phyloP scores from a whole-genome alignment of 2,888 invertebrate genomes.

The Drosophila flavopinicola region DNA sequence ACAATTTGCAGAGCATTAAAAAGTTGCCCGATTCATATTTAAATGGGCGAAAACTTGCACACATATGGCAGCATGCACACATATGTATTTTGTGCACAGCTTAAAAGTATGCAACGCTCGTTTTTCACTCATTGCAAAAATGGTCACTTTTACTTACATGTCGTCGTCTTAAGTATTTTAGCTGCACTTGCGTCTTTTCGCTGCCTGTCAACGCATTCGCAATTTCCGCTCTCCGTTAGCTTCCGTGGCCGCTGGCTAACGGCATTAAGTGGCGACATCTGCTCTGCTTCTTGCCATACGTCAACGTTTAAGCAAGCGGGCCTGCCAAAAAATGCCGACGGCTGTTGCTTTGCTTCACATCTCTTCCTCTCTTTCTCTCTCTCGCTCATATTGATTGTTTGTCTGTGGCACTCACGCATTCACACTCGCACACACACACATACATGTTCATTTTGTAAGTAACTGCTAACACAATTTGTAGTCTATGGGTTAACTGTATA shows the following conservation, averaged over 20 bases:
- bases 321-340: slow-evolving; percentile 60
- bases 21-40: slow-evolving; percentile 58
- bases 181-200: slow-evolving; percentile 27
- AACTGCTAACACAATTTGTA: slow-evolving; percentile 60
- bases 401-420: slow-evolving; percentile 32
- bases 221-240: slow-evolving; percentile 74
- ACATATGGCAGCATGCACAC: slow-evolving; percentile 32
- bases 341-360: slow-evolving; percentile 58
- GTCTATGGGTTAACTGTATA: slow-evolving; percentile 59
- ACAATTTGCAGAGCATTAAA: slow-evolving; percentile 55
- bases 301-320: slow-evolving; percentile 2
- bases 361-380: slow-evolving; percentile 3
- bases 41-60: slow-evolving; percentile 45
- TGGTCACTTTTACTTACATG: slow-evolving; percentile 66
- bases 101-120: slow-evolving; percentile 60
- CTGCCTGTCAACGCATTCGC: slow-evolving; percentile 62
- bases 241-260: slow-evolving; percentile 55
- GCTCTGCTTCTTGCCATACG: slow-evolving; percentile 56
- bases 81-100: slow-evolving; percentile 39
- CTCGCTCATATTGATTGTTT: slow-evolving; percentile 61
- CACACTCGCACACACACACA: slow-evolving; percentile 14
- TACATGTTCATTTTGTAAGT: no score
- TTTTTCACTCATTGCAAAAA: slow-evolving; percentile 28
- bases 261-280: slow-evolving; percentile 58
- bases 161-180: slow-evolving; percentile 22